A percentile compares a stretch with the other conserved stretches of the same genome.
phyloP scores from a whole-genome alignment of 2,888 invertebrate genomes.

The Cacoxenus indagator region DNA sequence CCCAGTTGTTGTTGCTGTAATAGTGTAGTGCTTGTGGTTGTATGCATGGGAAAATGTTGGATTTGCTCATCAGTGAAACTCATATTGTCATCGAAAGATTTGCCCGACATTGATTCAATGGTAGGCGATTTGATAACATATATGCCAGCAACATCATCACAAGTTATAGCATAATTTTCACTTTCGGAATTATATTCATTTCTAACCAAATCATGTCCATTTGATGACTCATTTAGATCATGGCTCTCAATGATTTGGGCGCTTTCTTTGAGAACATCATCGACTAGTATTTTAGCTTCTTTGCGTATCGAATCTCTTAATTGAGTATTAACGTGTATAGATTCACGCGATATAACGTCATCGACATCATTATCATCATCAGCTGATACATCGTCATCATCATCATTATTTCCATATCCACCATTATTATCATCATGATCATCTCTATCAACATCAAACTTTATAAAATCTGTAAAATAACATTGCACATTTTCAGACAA shows the following conservation, averaged over 20 bases:
- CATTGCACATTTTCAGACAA: constrained; percentile 46
- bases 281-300: constrained; percentile 69
- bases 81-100: constrained; percentile 70
- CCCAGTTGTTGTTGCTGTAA: constrained; percentile 32
- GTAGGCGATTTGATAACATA: constrained; percentile 70
- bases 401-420: constrained; percentile 41
- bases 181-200: constrained; percentile 68
- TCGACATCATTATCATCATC: constrained; percentile 32
- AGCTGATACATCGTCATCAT: constrained; percentile 29
- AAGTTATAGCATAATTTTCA: constrained; percentile 70
- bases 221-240: constrained; percentile 43
- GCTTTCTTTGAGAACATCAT: constrained; percentile 69
- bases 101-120: constrained; percentile 70
- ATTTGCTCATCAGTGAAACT: constrained; percentile 67
- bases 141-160: constrained; percentile 67
- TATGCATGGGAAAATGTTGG: constrained; percentile 55
- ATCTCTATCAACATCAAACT: constrained; percentile 49
- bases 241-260: constrained; percentile 65
- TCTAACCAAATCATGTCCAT: constrained; percentile 51
- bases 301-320: constrained; percentile 58
- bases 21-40: constrained; percentile 34
- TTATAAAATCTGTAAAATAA: constrained; percentile 55
- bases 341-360: constrained; percentile 1
- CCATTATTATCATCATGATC: constrained; percentile 39
- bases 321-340: constrained; percentile 17